Evolutionary conservation across 2,888 invertebrate genomes (phyloP).

Genomic region (Aromia moschata): DNA sequence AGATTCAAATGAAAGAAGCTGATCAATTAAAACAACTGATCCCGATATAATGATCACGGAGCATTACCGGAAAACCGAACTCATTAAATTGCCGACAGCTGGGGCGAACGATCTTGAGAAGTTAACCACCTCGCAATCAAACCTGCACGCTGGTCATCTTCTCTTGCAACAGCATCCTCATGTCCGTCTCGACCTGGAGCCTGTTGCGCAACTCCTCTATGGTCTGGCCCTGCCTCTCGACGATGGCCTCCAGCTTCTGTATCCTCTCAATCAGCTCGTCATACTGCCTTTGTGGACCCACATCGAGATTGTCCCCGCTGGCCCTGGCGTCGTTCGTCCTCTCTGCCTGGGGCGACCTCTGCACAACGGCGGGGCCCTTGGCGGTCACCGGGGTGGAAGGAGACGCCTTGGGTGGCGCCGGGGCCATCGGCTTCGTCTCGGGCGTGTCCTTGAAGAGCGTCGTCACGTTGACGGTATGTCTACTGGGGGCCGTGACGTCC

Average conservation of each 20-base stretch:
- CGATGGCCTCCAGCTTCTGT: slow-evolving; percentile 67
- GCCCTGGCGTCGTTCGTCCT: slow-evolving; percentile 21
- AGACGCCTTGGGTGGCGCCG: slow-evolving; percentile 21
- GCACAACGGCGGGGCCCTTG: neutral
- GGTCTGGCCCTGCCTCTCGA: slow-evolving; percentile 70
- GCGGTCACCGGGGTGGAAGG: neutral
- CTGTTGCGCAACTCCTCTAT: slow-evolving; percentile 72
- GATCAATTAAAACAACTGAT: too few relatives aligned
- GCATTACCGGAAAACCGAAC: neutral
- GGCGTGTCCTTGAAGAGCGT: slow-evolving; percentile 32
- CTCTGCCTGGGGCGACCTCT: slow-evolving; percentile 16
- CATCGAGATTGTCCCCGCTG: slow-evolving; percentile 15
- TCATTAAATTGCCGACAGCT: slow-evolving; percentile 8
- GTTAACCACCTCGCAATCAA: slow-evolving; percentile 56
- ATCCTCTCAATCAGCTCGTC: slow-evolving; percentile 61
- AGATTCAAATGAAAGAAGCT: too few relatives aligned
- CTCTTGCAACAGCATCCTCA: slow-evolving; percentile 72
- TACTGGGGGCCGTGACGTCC: slow-evolving; percentile 28
- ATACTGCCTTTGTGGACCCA: slow-evolving; percentile 53
- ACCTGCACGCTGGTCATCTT: slow-evolving; percentile 79
- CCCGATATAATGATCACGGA: too few relatives aligned
- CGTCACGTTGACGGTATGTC: slow-evolving; percentile 11
- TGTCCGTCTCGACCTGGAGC: slow-evolving; percentile 71
- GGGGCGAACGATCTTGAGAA: too few relatives aligned
- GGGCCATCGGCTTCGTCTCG: slow-evolving; percentile 41